Base-by-base conservation (phyloP, 2,888 invertebrate species). In the Cephus pygmeus region DNA sequence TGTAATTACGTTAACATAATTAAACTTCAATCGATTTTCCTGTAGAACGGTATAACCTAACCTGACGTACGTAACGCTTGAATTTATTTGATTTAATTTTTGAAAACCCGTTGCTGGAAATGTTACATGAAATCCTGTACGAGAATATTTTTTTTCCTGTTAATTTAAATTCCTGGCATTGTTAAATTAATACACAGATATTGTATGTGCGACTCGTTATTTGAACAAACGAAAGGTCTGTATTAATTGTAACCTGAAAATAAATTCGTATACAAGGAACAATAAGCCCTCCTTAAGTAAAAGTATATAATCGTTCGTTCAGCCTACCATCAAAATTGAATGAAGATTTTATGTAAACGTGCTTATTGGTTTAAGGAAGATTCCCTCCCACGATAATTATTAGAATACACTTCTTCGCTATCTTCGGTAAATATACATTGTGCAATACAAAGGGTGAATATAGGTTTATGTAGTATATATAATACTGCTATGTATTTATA, bases 61-160 rank as follows among this genome's bases (percentile, higher is more conserved):
- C 11, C 30, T 71, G 30, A 71, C 3, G 12, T 71, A 71, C 35
- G 35, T 35, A 35, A 35, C 30, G 11, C 82, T 84, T 80, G 85
- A 87, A 89, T 87, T 88, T 87, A 87, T 9, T 56, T 56, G 9
- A 56, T 23, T 56, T 23, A 56, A 56, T 56, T 23, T 56, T 23
- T 56, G 23, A 23, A 56, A 9, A 23, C 23, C 23, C 23, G 9
- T 56, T 3, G 23, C 23, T 56, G 56, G 15, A 56, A 15, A 56
- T 2, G 0, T 23, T 23, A 36, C 6, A 23, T 9, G 9, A 23
- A 56, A 23, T 9, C 9, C 2, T 23, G 23, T 23, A 23, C 23
- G 23, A 9, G 56, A 56, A 6, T 9, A 56, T 2, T 9, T 56
- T 56, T 23, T 23, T 56, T 56, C 9, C 23, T 23, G 23, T 9